Conservation (phyloP, 2,888 invertebrate species). For the Limulus polyphemus region DNA sequence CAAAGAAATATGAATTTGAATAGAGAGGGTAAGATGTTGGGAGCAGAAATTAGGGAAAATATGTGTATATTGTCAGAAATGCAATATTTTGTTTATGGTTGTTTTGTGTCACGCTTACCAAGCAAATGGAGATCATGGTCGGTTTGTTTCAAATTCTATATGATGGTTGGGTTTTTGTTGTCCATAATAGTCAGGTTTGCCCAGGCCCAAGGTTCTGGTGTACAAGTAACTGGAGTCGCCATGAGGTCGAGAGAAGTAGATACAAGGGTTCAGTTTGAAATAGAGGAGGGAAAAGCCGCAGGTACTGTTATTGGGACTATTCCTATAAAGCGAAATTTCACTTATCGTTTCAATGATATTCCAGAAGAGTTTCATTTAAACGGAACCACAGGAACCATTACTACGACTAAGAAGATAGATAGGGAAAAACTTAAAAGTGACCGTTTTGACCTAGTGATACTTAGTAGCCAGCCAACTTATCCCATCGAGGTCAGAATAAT, state of each 20-base stretch:
- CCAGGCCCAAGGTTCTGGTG: constrained; percentile 17
- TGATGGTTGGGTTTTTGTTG: constrained; percentile 6
- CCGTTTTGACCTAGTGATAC: constrained; percentile 75
- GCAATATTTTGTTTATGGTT: too few species aligned
- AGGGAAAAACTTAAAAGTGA: constrained; percentile 64
- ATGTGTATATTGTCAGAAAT: too few species aligned
- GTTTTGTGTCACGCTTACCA: too few species aligned
- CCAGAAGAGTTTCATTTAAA: constrained; percentile 75
- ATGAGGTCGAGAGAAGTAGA: constrained; percentile 20
- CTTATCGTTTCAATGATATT: constrained; percentile 84
- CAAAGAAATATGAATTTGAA: too few species aligned
- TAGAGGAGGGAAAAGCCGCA: constrained; percentile 68
- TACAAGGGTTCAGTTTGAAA: constrained; percentile 46
- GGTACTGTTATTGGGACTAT: constrained; percentile 77
- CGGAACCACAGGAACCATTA: constrained; percentile 73
- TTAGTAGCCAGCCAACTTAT: constrained; percentile 81
- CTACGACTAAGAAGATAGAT: constrained; percentile 61
- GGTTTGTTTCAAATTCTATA: too few species aligned
- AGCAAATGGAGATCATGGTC: too few species aligned
- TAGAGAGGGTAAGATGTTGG: too few species aligned
- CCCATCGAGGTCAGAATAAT: constrained; percentile 64
- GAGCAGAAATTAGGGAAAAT: too few species aligned
- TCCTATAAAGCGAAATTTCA: constrained; percentile 71
- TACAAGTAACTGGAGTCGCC: constrained; percentile 11
- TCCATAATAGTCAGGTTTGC: constrained; percentile 9